Percentiles rank a stretch among this genome's conserved stretches.
These are phyloP conservation scores for Tragelaphus buxtoni DNA, from an alignment of 2,113 vertebrate genomes.

Conservation along the genomic window DNA sequence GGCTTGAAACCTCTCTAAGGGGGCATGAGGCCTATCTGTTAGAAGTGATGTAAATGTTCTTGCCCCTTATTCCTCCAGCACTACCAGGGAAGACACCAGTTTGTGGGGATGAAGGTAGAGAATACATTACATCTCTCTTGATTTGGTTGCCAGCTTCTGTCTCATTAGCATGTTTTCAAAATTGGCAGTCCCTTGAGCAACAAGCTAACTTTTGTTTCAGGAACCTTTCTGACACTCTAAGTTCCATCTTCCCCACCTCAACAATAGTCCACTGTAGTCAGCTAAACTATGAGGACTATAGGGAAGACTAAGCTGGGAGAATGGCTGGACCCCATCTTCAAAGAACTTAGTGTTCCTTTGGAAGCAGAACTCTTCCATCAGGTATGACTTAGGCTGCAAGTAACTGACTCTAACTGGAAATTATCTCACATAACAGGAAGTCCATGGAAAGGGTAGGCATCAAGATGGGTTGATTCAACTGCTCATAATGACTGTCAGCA, in stretches of 20 bases:
- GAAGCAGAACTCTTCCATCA: not conserved
- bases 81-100: not conserved
- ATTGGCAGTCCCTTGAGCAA: not conserved
- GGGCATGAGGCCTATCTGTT: not conserved
- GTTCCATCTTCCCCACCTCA: not conserved
- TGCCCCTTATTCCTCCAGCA: not conserved
- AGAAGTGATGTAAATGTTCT: not conserved
- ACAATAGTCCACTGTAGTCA: not conserved
- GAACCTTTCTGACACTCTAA: not conserved
- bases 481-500: not conserved
- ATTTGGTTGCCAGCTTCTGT: slow-evolving; percentile 5
- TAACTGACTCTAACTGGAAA: not conserved
- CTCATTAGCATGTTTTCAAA: slow-evolving; percentile 16
- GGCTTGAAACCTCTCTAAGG: not conserved
- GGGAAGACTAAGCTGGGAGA: not conserved
- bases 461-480: not conserved
- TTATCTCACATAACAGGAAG: not conserved
- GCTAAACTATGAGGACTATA: not conserved
- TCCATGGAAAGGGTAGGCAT: not conserved
- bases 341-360: not conserved
- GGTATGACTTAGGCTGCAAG: not conserved
- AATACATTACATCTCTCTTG: not conserved
- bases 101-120: not conserved
- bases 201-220: slow-evolving; percentile 24
- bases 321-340: not conserved